Base-by-base conservation (phyloP, 2,888 invertebrate genomes). In the Andricus curvator region DNA sequence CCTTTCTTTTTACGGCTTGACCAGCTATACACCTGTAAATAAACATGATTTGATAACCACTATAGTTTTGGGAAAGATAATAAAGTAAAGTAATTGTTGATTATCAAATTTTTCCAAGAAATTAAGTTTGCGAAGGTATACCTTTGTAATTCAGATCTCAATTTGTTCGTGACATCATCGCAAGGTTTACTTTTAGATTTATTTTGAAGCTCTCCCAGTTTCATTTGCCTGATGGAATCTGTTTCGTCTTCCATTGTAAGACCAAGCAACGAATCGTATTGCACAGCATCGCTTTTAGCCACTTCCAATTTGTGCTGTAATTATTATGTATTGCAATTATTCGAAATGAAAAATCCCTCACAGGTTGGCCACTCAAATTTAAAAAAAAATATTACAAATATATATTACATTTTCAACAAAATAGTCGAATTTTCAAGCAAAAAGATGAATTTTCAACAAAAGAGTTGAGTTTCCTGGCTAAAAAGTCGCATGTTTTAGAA, bases 1-100 rank as follows among this genome's bases (percentile, higher is more conserved):
- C 94, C 81, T 94, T 94, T n/a, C 93, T 91, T 84, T 94, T 94
- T 2, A 88, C 87, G 78, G 93, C 93, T 65, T 94, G 93, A 29
- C 92, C 93, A 22, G 90, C 90, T 25, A 94, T 86, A 29, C 93
- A 93, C 44, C 94, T 93, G 74, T 87, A 77, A 80, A 79, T 77
- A 64, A 76, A 82, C 56, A 66, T 48, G 41, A 76, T 76, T 44
- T 60, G 9, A 56, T 37, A 2, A 37, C 3, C 25, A 13, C 60
- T 60, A 22, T 60, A 11, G 20, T 9, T 60, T 22, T n/a, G 60
- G 22, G 20, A 22, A 60, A 60, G n/a, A 13, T 13, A 22, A 60
- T 22, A 4, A 1, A 60, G 22, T 22, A 22, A 60, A 60, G n/a
- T 22, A 11, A n/a, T 22, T n/a, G 22, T 60, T 60, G 11, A 1